Base-by-base conservation (phyloP, 2,113 vertebrate species). In the Kryptolebias marmoratus region DNA sequence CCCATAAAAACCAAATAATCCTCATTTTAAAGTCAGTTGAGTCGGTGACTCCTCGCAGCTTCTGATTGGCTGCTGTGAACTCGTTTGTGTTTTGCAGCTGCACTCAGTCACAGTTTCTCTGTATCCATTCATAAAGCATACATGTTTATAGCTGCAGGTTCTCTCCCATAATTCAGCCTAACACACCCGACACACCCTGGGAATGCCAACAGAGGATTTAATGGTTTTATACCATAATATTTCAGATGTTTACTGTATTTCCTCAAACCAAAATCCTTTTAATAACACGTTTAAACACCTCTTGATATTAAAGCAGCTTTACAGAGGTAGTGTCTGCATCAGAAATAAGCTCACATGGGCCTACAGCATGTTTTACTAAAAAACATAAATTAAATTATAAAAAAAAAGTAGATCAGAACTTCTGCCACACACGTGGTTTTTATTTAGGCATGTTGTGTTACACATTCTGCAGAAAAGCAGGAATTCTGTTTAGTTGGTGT, bases 351-450 rank as follows among this genome's bases (percentile, higher is more conserved):
- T 9, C 39, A 42, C 39, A 13, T 30, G 28, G 42, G 42, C 36
- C 42, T 0, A 1, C n/a, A 54, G 47, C 53, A 14, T 16, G 52
- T 64, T 73, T 69, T 64, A 68, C 68, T 79, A 27, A 66, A 52
- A 30, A 42, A 42, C 39, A 9, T 9, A 42, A 10, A 10, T 42
- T 42, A 42, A 50, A 72, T 32, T 76, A 56, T 9, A 55, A 52
- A 54, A n/a, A n/a, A 0, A 0, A 68, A 52, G 71, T 64, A 57
- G 78, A 85, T 77, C 85, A 71, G 53, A 50, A 11, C 54, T 44
- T n/a, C 58, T 56, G 42, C 53, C 27, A 2, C 67, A 71, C 85
- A 87, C 59, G 79, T 64, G 83, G 14, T 42, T 54, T 77, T 22
- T 52, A 22, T 53, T 88, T 77, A 85, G 60, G 39, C n/a, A 50